Base-by-base conservation (phyloP, 2,113 vertebrate genomes). In the Gyps fulvus region DNA sequence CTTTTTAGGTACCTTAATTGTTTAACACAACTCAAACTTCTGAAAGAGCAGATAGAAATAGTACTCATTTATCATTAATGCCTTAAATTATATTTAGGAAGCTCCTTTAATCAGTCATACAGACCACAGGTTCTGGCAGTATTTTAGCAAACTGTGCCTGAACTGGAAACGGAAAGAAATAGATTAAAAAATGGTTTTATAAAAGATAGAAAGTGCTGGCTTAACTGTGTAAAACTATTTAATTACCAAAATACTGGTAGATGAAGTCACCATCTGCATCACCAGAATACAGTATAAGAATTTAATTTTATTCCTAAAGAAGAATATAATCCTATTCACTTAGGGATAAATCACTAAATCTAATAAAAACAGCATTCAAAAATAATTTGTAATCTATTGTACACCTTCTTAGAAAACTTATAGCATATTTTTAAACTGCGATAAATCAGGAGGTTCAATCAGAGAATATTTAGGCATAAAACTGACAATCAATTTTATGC, bases 41-140 rank as follows among this genome's bases (percentile, higher is more conserved):
- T 88, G 76, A 83, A 86, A 81, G 47, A 94, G 14, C 50, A 63
- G 71, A 83, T 32, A 86, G 79, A 94, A 94, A 97, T 80, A 91
- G 92, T 38, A 83, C 54, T 90, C 79, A 96, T 97, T 96, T 92
- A 86, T 92, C 90, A 92, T 95, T 94, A 86, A 97, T 86, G 59
- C 25, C 23, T 83, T 66, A 96, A 94, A 93, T 93, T 93, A 92
- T 96, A 96, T 96, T 97, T 94, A 94, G 96, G 82, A 90, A 89
- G 38, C 4, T 89, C 76, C 58, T 88, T 93, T 96, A 89, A 93
- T 90, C 67, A 83, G 85, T 92, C 76, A 16, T 32, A 94, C n/a
- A 92, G 76, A 86, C 32, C 55, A 83, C 13, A 55, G 74, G 66
- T n/a, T 93, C 84, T 88, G 82, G 18, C 18, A 85, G 36, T 54